A percentile compares a stretch with the other conserved stretches of the same genome.
Conservation (phyloP, 2,888 invertebrate species). For the Stenurella melanura region DNA sequence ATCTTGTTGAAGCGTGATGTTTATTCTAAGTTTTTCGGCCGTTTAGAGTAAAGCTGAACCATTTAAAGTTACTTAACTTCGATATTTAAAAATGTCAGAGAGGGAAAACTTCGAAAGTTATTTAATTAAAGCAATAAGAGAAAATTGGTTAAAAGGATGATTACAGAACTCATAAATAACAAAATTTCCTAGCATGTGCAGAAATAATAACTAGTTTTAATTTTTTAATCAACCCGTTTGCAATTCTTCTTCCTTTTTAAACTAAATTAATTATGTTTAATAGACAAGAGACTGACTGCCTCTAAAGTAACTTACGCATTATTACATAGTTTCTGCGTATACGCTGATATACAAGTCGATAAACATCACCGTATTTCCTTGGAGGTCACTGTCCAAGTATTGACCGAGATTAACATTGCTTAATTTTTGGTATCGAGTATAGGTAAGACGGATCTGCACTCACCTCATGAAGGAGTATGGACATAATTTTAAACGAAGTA, state of each 20-base stretch:
- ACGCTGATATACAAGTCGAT: too few species aligned
- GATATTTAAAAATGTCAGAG: slow-evolving; percentile 7
- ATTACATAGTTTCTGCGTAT: too few species aligned
- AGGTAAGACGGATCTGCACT: too few species aligned
- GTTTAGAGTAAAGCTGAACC: slow-evolving; percentile 10
- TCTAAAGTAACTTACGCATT: too few species aligned
- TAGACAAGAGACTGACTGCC: too few species aligned
- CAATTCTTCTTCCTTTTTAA: background rate
- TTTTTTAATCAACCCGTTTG: background rate
- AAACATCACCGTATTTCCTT: too few species aligned
- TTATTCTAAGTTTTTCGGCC: slow-evolving; percentile 17
- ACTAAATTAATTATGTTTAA: too few species aligned
- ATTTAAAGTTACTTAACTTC: slow-evolving; percentile 18
- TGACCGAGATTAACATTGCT: too few species aligned
- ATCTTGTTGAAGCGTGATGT: slow-evolving; percentile 26
- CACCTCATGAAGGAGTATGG: too few species aligned
- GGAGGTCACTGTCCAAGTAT: too few species aligned
- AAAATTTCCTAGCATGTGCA: background rate
- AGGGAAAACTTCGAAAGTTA: slow-evolving; percentile 9
- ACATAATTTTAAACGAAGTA: too few species aligned
- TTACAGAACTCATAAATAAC: slow-evolving; percentile 5
- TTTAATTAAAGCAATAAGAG: slow-evolving; percentile 18
- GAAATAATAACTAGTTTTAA: background rate
- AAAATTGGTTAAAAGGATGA: background rate
- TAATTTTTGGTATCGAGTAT: too few species aligned